Percentiles rank a stretch among this genome's conserved stretches.
Evolutionary conservation across 1,140 invertebrate species (phyloP).

Genomic region (Aphis craccivora): DNA sequence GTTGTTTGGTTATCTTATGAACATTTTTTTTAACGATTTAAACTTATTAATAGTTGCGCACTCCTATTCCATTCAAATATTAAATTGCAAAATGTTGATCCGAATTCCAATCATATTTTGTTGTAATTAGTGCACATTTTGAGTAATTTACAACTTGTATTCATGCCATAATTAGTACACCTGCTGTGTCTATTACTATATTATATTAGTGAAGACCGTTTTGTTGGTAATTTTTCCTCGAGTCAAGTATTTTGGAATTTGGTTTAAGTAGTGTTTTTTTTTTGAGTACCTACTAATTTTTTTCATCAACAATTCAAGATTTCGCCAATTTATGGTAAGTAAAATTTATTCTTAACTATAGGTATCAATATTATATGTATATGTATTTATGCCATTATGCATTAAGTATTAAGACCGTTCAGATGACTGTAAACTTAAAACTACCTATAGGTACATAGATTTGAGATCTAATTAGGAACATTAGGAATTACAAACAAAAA

Average conservation of each 20-base stretch:
- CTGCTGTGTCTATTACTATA: too few species aligned
- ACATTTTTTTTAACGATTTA: too few species aligned
- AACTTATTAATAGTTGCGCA: too few species aligned
- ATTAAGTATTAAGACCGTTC: background rate
- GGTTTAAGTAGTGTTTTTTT: background rate
- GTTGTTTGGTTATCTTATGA: too few species aligned
- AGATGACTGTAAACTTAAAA: background rate
- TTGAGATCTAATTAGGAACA: background rate
- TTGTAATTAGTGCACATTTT: too few species aligned
- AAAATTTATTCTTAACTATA: background rate
- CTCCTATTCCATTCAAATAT: background rate
- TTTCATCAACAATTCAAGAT: background rate
- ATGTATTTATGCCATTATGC: background rate
- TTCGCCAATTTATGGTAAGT: background rate
- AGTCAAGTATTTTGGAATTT: background rate
- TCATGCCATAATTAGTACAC: too few species aligned
- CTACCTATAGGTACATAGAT: background rate
- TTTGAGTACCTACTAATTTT: background rate
- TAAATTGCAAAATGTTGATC: background rate
- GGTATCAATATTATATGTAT: background rate
- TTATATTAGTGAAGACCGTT: too few species aligned
- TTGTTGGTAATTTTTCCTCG: too few species aligned
- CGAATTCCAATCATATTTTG: too few species aligned
- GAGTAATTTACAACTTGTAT: too few species aligned
- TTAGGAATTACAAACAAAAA: background rate